phyloP scores from a whole-genome alignment of 1,140 invertebrate genomes.

The Platyscapa corneri region DNA sequence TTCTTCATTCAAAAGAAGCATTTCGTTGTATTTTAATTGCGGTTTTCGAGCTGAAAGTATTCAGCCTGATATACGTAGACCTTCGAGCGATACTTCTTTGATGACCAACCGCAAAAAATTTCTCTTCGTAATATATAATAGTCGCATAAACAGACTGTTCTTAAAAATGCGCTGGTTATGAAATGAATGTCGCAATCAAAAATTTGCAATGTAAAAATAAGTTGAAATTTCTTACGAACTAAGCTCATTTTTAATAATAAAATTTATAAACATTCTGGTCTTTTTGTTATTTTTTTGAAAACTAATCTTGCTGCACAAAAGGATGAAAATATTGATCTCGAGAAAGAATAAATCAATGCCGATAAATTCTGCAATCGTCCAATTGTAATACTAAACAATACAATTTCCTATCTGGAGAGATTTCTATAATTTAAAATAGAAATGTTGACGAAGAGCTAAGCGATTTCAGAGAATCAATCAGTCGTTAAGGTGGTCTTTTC shows the following conservation, averaged over 20 bases:
- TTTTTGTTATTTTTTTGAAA: too few relatives aligned
- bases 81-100: not conserved
- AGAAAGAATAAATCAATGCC: too few relatives aligned
- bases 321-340: too few relatives aligned
- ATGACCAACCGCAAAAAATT: not conserved
- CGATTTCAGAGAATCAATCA: conserved; percentile 32
- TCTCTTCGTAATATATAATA: not conserved
- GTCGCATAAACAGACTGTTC: not conserved
- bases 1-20: not conserved
- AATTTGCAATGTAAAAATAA: not conserved
- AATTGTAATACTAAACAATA: not conserved
- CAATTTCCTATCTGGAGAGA: not conserved
- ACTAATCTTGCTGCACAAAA: too few relatives aligned
- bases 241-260: too few relatives aligned
- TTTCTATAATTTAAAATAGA: not conserved
- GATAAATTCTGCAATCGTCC: too few relatives aligned
- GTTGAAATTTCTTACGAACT: too few relatives aligned
- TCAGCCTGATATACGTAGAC: not conserved
- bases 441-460: not conserved
- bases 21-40: not conserved
- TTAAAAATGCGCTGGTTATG: not conserved
- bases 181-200: not conserved
- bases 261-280: too few relatives aligned
- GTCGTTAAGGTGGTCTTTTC: conserved; percentile 5
- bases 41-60: not conserved